These are phyloP conservation scores for Pluvianellus socialis DNA, from an alignment of 2,113 vertebrate genomes.

Conservation along the genomic window DNA sequence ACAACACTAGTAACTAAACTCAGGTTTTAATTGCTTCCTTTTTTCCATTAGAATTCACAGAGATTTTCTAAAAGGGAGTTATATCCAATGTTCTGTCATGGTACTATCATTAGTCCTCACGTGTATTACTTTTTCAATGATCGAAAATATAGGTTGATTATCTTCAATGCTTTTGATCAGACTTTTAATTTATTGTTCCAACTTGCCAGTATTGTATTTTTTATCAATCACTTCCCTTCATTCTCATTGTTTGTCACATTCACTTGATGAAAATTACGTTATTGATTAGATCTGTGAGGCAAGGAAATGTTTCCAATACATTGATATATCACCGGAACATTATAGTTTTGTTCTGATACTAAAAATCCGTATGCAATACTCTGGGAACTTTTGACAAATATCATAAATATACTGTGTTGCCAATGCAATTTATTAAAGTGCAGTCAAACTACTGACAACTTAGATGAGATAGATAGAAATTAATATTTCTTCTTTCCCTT, in stretches of 20 bases:
- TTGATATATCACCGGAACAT: not conserved
- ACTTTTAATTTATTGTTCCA: not conserved
- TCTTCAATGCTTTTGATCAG: not conserved
- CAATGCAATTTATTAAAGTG: not conserved
- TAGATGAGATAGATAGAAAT: not conserved
- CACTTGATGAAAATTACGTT: not conserved
- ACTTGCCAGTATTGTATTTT: not conserved
- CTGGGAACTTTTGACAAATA: not conserved
- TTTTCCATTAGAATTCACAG: not conserved
- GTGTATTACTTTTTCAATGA: not conserved
- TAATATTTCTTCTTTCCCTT: not conserved
- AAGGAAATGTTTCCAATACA: not conserved
- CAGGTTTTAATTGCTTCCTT: not conserved
- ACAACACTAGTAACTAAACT: not conserved
- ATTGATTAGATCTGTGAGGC: not conserved
- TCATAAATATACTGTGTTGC: not conserved
- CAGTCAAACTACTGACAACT: not conserved
- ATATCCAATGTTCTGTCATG: not conserved
- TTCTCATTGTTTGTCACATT: not conserved
- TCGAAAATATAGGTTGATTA: not conserved
- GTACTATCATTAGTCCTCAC: not conserved
- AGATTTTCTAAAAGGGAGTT: not conserved
- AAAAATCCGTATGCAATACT: not conserved
- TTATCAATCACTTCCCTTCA: not conserved
- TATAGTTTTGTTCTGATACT: not conserved